Base-by-base conservation (phyloP, 2,797 vertebrate species). In the Heterohyrax brucei region DNA sequence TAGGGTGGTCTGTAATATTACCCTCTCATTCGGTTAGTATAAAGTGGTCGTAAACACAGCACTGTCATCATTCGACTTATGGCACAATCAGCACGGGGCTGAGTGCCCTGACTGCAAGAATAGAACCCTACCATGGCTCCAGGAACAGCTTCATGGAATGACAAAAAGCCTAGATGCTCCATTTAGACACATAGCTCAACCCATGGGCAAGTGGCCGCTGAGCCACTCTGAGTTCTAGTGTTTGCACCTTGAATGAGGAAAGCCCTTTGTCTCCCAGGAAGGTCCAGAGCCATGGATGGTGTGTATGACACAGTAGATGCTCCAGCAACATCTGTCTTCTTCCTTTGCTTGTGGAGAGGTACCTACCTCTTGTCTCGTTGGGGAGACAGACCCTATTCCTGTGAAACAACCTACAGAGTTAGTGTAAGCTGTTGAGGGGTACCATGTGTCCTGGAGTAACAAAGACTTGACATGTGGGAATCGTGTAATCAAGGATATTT, bases 11-110 rank as follows among this genome's bases (percentile, higher is more conserved):
- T 79, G 7, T 44, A 77, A 87, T 73, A 61, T 66, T 93, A 39
- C 22, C 72, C 95, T 33, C 76, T 96, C 79, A 2, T 72, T 95
- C 93, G 90, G 66, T 91, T 50, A 7, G 1, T 46, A 79, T 1
- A 46, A 72, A 81, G 53, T 19, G 64, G 79, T 0, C 4, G 70
- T 78, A 92, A 94, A 81, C 30, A 78, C 22, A 21, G 76, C 1
- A 39, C 83, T 89, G 72, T 95, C 88, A 46, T 39, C 30, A 1
- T 28, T 68, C 70, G 76, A 64, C 61, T 30, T 64, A 26, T 10
- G 10, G 64, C 1, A 0, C 62, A 53, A 80, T 77, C 76, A 18
- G 64, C 76, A 5, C 33, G 44, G 72, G 53, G 70, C 83, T 56
- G 73, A 95, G 83, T 30, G 70, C 70, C 79, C 89, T 76, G 68